Evolutionary conservation across 53 echinoderm and acorn worm genomes (phyloP), one percentile per base, ranked within the genome.

Genomic region (Zoroaster sp.): DNA sequence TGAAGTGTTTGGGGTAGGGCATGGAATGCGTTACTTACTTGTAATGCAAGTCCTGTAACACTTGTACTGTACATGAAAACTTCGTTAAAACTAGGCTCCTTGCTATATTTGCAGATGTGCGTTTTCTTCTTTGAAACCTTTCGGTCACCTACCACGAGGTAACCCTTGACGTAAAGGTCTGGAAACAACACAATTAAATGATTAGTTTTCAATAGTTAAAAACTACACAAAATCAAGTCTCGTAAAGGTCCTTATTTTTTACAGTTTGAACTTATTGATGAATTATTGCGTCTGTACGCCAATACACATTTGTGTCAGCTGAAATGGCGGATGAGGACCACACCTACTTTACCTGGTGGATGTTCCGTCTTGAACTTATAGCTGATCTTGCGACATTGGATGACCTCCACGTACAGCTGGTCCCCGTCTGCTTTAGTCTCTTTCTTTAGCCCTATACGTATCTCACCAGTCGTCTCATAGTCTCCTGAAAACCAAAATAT

Each of bases 141-240:
- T 32, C 88, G 87, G 21, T 95, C 91, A 35, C 92, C 93, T 67
- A 91, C 89, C 45, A 95, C 87, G 40, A 95, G 53, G 66, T 93
- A 95, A 23, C 90, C 87, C 83, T 95, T 95, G 18, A 95, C 93
- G 83, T 95, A 95, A 11, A 95, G 87, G 52, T 95, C 95, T 95
- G 66, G 6, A 55, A 35, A 73, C 23, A 77, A 55, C 46, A 33
- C 17, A 23, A 17, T 77, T 40, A 13, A 32, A 23, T 44, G 77
- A 17, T 43, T 30, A 5, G 49, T 2, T 55, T 23, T 5, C 8
- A 8, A 25, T 20, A 59, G 11, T 59, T 23, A 7, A 44, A 44
- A 44, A 44, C 12, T 9, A 44, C 12, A 44, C 59, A 25, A 59
- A 59, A 59, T 25, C 23, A 9, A 25, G 25, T 59, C 63, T 4